Evolutionary conservation across 2,888 invertebrate species (phyloP).

Genomic region (Calameuta idolon): DNA sequence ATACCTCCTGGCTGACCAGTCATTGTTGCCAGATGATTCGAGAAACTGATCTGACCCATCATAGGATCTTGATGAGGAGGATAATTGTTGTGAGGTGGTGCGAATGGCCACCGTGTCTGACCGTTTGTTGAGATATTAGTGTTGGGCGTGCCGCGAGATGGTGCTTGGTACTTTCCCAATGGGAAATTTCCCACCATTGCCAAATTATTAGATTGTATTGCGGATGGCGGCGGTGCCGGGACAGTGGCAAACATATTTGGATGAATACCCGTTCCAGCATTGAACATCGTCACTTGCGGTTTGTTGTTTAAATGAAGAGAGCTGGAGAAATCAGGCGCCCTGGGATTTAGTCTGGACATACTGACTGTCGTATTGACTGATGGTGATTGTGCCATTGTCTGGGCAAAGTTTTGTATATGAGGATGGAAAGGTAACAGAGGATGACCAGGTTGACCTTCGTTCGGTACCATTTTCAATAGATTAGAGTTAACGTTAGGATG

Average conservation of each 20-base stretch:
- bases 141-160: slow-evolving; percentile 46
- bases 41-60: slow-evolving; percentile 57
- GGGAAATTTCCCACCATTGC: slow-evolving; percentile 59
- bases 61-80: slow-evolving; percentile 59
- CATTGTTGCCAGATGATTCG: slow-evolving; percentile 57
- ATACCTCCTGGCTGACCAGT: slow-evolving; percentile 51
- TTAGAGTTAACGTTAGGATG: slow-evolving; percentile 59
- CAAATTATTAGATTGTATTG: slow-evolving; percentile 56
- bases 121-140: slow-evolving; percentile 52
- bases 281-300: slow-evolving; percentile 61
- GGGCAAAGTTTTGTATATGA: slow-evolving; percentile 56
- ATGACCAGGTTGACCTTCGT: slow-evolving; percentile 52
- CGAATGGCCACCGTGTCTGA: slow-evolving; percentile 62
- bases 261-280: slow-evolving; percentile 54
- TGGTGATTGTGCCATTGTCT: slow-evolving; percentile 55
- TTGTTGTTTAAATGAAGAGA: slow-evolving; percentile 65
- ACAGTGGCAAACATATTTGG: slow-evolving; percentile 59
- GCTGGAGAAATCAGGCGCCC: slow-evolving; percentile 82
- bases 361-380: slow-evolving; percentile 68
- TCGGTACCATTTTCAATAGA: slow-evolving; percentile 67
- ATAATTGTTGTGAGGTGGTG: slow-evolving; percentile 52
- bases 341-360: slow-evolving; percentile 81
- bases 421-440: slow-evolving; percentile 55
- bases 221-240: slow-evolving; percentile 51
- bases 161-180: slow-evolving; percentile 56